Evolutionary conservation across 2,888 invertebrate genomes (phyloP).

Genomic region (Toxonevra muliebris): DNA sequence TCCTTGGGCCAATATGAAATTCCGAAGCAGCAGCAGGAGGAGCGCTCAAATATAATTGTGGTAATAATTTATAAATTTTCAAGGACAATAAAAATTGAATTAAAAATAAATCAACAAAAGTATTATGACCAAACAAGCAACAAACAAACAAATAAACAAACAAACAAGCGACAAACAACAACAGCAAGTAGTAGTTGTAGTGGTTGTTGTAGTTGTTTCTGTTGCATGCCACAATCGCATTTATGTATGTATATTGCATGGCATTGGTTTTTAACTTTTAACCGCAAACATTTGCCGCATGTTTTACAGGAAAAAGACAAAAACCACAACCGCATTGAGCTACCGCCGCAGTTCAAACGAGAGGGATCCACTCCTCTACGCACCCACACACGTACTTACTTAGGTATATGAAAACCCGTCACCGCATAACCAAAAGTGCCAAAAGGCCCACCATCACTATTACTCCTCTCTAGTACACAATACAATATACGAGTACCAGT

Average conservation of each 20-base stretch:
- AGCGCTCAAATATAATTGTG: conserved; percentile 3
- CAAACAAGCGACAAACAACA: not conserved
- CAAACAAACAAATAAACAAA: not conserved
- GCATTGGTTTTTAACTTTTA: conserved; percentile 28
- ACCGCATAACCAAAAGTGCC: not conserved
- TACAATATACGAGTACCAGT: too few species aligned
- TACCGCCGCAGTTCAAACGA: conserved; percentile 10
- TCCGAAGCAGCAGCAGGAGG: not conserved
- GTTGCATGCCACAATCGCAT: not conserved
- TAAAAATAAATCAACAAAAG: conserved; percentile 30
- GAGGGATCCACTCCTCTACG: not conserved
- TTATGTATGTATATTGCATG: not conserved
- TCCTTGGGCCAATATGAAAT: not conserved
- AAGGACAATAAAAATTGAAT: conserved; percentile 34
- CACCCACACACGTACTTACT: not conserved
- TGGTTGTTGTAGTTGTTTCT: not conserved
- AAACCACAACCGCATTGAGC: conserved; percentile 4
- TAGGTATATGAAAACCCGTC: too few species aligned
- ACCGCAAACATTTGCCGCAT: conserved; percentile 26
- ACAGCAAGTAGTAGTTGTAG: not conserved
- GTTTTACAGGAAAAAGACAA: not conserved
- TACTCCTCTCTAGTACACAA: not conserved
- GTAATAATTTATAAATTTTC: conserved; percentile 28
- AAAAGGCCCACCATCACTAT: not conserved
- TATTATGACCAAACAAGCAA: conserved; percentile 11